These are phyloP conservation scores for Aethes cnicana DNA, from an alignment of 2,888 invertebrate species.

Conservation along the genomic window DNA sequence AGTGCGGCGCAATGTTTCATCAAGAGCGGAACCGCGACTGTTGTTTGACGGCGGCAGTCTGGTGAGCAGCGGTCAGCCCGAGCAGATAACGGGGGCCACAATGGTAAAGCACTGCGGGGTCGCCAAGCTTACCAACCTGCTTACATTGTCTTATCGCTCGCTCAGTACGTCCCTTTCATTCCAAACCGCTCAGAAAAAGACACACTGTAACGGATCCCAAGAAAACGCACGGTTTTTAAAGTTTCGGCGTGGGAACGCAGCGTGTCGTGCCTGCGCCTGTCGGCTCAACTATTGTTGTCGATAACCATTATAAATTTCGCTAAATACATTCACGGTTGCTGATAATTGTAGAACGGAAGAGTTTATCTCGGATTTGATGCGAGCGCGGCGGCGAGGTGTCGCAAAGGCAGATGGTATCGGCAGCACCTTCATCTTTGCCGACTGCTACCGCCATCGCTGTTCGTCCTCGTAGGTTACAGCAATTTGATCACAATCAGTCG, in stretches of 20 bases:
- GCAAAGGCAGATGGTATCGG: conserved; percentile 69
- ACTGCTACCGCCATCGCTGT: conserved; percentile 46
- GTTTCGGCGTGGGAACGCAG: conserved; percentile 53
- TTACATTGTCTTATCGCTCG: too few species aligned
- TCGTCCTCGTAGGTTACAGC: conserved; percentile 53
- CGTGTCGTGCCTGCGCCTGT: conserved; percentile 37
- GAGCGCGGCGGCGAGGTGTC: conserved; percentile 63
- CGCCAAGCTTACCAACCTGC: too few species aligned
- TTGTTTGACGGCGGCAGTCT: conserved; percentile 36
- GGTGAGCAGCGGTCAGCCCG: too few species aligned
- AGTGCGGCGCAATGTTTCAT: conserved; percentile 56
- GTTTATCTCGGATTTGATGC: conserved; percentile 71
- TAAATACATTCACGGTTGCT: conserved; percentile 40
- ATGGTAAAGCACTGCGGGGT: too few species aligned
- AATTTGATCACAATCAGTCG: conserved; percentile 49
- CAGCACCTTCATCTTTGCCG: conserved; percentile 69
- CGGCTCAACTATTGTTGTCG: conserved; percentile 14
- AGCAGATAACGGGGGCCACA: too few species aligned
- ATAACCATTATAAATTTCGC: conserved; percentile 9
- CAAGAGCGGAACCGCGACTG: conserved; percentile 52
- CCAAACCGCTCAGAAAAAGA: too few species aligned
- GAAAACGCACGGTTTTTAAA: too few species aligned
- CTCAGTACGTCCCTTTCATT: too few species aligned
- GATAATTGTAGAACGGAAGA: conserved; percentile 63
- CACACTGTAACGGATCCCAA: too few species aligned